These are phyloP conservation scores for Heterodera carotae DNA, from an alignment of 1,140 invertebrate species.

Conservation along the genomic window DNA sequence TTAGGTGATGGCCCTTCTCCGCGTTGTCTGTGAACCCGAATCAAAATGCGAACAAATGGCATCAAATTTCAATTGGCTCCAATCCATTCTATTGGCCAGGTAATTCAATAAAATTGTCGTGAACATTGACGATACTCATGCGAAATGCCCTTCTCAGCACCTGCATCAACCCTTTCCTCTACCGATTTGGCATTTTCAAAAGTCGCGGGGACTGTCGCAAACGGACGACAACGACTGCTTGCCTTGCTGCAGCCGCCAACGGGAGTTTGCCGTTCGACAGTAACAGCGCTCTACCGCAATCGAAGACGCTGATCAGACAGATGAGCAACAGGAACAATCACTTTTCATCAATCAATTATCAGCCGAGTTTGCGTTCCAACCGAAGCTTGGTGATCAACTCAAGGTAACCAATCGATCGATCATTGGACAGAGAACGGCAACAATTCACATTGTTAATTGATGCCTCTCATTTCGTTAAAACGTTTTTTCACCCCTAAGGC, in stretches of 20 bases:
- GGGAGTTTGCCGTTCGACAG: neutral
- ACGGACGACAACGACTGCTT: constrained; percentile 4
- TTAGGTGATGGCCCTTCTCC: constrained; percentile 52
- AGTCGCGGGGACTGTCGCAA: constrained; percentile 23
- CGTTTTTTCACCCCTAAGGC: too few relatives aligned
- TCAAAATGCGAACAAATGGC: constrained; percentile 45
- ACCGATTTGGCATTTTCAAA: constrained; percentile 51
- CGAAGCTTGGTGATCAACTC: neutral
- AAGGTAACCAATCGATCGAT: neutral
- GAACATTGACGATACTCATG: neutral
- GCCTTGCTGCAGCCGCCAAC: too few relatives aligned
- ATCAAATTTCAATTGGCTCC: constrained; percentile 56
- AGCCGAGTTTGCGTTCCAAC: neutral
- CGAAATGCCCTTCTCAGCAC: constrained; percentile 44
- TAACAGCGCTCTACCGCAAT: neutral
- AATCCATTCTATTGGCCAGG: constrained; percentile 59
- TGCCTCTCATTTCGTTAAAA: too few relatives aligned
- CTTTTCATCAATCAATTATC: neutral
- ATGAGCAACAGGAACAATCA: constrained; percentile 2
- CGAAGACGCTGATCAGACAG: neutral
- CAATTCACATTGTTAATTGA: too few relatives aligned
- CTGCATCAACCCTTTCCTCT: constrained; percentile 61
- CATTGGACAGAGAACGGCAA: neutral
- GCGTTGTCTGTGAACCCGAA: constrained; percentile 49
- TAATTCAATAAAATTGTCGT: constrained; percentile 18